Base-by-base conservation (phyloP, 2,113 vertebrate genomes). In the Geococcyx californianus region DNA sequence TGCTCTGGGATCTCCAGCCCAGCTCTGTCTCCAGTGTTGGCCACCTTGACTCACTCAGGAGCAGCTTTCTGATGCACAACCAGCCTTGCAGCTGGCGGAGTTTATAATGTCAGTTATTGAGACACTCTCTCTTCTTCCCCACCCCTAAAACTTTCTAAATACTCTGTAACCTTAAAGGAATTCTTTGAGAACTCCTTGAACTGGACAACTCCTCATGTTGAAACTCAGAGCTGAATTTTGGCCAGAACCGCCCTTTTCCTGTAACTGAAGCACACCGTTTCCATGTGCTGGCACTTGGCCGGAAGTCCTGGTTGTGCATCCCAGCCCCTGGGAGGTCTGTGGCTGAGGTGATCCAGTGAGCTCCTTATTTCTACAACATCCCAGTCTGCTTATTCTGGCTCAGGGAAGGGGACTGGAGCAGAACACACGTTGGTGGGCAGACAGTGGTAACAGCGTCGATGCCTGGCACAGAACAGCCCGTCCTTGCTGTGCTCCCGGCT, bases 401-500 rank as follows among this genome's bases (percentile, higher is more conserved):
- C 11, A 1, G 52, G 38, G 62, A 78, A 47, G 29, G 10, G 7
- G 20, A 31, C 4, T 79, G 75, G 60, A 80, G 85, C 82, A 73
- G 90, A 64, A 54, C 78, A 11, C 4, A 2, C 75, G 58, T 78
- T 64, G 70, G 75, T 40, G 72, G 51, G 26, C 51, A 62, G 85
- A 25, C 49, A 18, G 40, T 0, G 52, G 36, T 87, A 84, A 67
- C 66, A 9, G 85, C 7, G 10, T 62, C 5, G 1, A 54, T 89
- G 88, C 51, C 84, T 3, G 13, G 88, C 0, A 13, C 80, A 70
- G 95, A 86, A 81, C 86, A 25, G 60, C 42, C 64, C 0, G 73
- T 90, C 93, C 95, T 87, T 67, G 59, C 60, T 36, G 63, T 59
- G 86, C 83, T 78, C 29, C 84, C 84, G 87, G 66, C 87, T 73